These are phyloP conservation scores for Zapornia atra DNA, from an alignment of 2,113 vertebrate genomes.

Conservation along the genomic window DNA sequence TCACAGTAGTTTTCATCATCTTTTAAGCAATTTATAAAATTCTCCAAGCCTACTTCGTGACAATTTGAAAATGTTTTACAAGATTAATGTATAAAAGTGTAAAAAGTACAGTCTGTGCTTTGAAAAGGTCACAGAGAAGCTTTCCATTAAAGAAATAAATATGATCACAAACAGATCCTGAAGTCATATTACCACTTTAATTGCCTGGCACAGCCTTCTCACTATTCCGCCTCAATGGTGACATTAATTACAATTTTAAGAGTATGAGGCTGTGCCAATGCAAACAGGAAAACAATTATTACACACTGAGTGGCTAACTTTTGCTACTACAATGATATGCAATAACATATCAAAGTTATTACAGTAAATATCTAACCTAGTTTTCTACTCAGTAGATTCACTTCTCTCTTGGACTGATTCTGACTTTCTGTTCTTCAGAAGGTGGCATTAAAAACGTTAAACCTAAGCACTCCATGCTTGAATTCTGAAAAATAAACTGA, in stretches of 20 bases:
- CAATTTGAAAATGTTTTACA: constrained; percentile 49
- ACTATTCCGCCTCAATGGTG: neutral
- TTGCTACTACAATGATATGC: neutral
- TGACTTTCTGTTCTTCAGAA: neutral
- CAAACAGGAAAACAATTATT: constrained; percentile 32
- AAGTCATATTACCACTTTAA: constrained; percentile 12
- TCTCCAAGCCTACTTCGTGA: neutral
- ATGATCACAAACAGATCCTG: constrained; percentile 9
- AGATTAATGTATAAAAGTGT: constrained; percentile 1
- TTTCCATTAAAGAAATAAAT: constrained; percentile 41
- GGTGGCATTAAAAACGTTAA: neutral
- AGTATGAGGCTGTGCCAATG: neutral
- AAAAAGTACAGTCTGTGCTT: constrained; percentile 18
- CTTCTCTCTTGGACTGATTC: neutral
- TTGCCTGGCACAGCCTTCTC: constrained; percentile 10
- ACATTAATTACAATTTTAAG: neutral
- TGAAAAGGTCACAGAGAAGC: neutral
- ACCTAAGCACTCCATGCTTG: neutral
- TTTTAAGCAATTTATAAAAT: constrained; percentile 30
- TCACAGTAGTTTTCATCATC: constrained; percentile 11
- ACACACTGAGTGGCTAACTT: neutral
- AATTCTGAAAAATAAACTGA: neutral
- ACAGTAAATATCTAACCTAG: neutral
- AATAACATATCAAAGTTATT: neutral
- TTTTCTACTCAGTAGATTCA: neutral